Evolutionary conservation across 2,113 vertebrate species (phyloP).

Genomic region (Aptenodytes forsteri): DNA sequence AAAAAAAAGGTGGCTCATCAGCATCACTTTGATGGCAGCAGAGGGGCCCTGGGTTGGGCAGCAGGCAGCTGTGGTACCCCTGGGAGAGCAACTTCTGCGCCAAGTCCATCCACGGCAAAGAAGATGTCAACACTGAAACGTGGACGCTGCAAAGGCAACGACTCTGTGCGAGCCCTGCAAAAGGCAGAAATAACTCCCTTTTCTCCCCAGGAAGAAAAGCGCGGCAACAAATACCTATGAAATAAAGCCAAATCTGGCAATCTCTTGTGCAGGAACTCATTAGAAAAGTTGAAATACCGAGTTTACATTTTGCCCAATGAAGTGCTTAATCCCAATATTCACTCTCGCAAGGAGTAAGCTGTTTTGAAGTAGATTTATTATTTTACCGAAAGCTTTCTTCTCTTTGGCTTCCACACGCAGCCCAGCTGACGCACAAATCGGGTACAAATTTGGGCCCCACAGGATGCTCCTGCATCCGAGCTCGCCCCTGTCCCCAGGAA

Average conservation of each 20-base stretch:
- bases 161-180: background rate
- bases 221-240: too few relatives aligned
- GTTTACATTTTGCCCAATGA: background rate
- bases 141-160: background rate
- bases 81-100: background rate
- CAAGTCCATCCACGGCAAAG: background rate
- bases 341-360: background rate
- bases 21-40: background rate
- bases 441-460: rapidly evolving
- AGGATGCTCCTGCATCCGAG: background rate
- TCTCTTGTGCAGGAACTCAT: background rate
- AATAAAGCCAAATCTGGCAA: background rate
- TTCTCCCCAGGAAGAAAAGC: background rate
- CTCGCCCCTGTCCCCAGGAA: background rate
- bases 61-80: background rate
- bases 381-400: background rate
- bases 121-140: background rate
- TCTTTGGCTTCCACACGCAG: background rate
- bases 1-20: background rate
- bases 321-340: background rate
- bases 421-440: background rate
- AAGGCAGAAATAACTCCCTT: background rate
- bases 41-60: background rate
- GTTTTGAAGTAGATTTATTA: background rate
- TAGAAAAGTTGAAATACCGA: background rate